A percentile compares a stretch with the other conserved stretches of the same genome.
These are phyloP conservation scores for Eilema depressum DNA, from an alignment of 2,888 invertebrate genomes.

Conservation along the genomic window DNA sequence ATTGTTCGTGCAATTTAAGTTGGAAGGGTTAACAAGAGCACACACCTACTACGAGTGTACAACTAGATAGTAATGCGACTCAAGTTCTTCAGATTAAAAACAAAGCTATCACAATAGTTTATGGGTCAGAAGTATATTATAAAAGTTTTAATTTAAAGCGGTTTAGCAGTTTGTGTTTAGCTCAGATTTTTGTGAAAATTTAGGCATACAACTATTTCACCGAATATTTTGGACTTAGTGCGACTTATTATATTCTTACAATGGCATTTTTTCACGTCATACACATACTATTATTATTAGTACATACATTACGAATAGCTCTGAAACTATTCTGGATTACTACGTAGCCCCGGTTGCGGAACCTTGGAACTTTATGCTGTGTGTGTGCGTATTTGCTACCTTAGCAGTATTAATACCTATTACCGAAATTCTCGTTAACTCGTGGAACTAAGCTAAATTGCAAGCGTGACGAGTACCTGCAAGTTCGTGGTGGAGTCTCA, in stretches of 20 bases:
- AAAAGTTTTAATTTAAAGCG: no score
- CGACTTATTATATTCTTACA: no score
- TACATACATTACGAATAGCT: no score
- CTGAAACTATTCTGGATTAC: background rate
- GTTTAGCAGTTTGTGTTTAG: background rate
- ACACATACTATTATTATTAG: no score
- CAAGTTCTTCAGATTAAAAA: background rate
- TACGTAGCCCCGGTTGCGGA: background rate
- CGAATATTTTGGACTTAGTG: no score
- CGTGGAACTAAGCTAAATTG: background rate
- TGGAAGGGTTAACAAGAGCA: background rate
- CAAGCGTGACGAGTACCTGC: constrained; percentile 1
- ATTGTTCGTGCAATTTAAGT: background rate
- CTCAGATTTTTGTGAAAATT: no score
- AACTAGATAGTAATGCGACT: no score
- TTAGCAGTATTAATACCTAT: background rate
- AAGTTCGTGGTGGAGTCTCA: background rate
- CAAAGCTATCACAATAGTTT: background rate
- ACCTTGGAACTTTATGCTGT: background rate
- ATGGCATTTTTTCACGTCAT: background rate
- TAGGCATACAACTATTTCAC: no score
- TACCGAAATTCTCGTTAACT: constrained; percentile 2
- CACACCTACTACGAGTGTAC: background rate
- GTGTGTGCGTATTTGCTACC: background rate
- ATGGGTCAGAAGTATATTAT: background rate